These are phyloP conservation scores for Bombus turneri DNA, from an alignment of 1,140 invertebrate species.

Conservation along the genomic window DNA sequence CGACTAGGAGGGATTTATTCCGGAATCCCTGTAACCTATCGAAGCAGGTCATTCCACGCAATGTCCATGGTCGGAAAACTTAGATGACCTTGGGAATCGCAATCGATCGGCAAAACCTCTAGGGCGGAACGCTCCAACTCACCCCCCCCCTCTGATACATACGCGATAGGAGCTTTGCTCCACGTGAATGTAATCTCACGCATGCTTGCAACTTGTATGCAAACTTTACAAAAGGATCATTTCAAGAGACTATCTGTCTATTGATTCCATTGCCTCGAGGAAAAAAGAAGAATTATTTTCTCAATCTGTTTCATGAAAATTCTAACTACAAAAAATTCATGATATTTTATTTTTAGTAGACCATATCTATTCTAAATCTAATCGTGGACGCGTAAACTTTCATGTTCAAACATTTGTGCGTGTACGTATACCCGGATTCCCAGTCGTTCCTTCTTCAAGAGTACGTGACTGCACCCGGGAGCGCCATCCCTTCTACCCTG, in stretches of 20 bases:
- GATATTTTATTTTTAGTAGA: not conserved
- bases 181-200: conserved; percentile 32
- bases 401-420: conserved; percentile 38
- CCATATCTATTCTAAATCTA: not conserved
- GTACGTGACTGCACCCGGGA: conserved; percentile 72
- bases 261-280: not conserved
- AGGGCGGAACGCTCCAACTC: conserved; percentile 50
- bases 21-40: conserved; percentile 61
- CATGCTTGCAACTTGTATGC: not conserved
- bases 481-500: conserved; percentile 57
- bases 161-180: conserved; percentile 45
- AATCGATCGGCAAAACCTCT: conserved; percentile 64
- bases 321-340: not conserved
- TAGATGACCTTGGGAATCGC: conserved; percentile 72
- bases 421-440: conserved; percentile 53
- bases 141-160: conserved; percentile 58
- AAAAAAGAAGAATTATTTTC: not conserved
- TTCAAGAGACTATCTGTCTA: not conserved
- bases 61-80: conserved; percentile 69
- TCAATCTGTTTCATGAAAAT: not conserved
- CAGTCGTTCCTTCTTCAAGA: conserved; percentile 55
- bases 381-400: not conserved
- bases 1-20: conserved; percentile 60
- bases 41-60: conserved; percentile 67
- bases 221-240: not conserved